Evolutionary conservation across 2,888 invertebrate species (phyloP), one percentile per base, ranked within the genome.

Genomic region (Pyrocoelia pectoralis): DNA sequence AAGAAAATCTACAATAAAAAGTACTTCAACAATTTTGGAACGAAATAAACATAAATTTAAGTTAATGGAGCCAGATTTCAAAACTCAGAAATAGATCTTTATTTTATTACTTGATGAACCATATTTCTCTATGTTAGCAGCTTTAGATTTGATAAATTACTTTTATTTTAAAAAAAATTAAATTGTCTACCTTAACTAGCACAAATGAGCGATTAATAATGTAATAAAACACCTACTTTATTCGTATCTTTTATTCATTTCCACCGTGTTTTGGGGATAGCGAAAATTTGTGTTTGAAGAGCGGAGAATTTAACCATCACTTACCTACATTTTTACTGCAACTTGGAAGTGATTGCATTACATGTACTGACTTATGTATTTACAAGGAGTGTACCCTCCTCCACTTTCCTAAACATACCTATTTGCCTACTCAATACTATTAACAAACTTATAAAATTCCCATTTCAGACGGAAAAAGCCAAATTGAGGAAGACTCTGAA

Each of bases 51-150:
- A 52, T 52, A 52, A 52, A 52, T 52, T 33, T 52, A 14, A 29
- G 33, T 29, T 52, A 52, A 52, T 52, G 51, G 33, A 29, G 33
- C 51, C 29, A 52, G 28, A 28, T 33, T 29, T 33, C 33, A 52
- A 29, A 52, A 17, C 33, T 29, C 51, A 52, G 33, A 52, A 29
- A 52, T 52, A 52, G 29, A 28, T 52, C 33, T 52, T 50, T 33
- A 52, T 29, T 52, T 33, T 52, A 29, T 52, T 29, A 17, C 33
- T 52, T 29, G 33, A 52, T 52, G 51, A 52, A 13, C 29, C 14
- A 33, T 52, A 33, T 33, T 52, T 29, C 14, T 17, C 46, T 15
- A 17, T 46, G 46, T 46, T 46, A 46, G 46, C 46, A 18, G 46
- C 46, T 46, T 46, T 46, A 46, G 12, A 46, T 46, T 46, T 46